These are phyloP conservation scores for Prionchulus punctatus DNA, from an alignment of 2,888 invertebrate species.

Conservation along the genomic window DNA sequence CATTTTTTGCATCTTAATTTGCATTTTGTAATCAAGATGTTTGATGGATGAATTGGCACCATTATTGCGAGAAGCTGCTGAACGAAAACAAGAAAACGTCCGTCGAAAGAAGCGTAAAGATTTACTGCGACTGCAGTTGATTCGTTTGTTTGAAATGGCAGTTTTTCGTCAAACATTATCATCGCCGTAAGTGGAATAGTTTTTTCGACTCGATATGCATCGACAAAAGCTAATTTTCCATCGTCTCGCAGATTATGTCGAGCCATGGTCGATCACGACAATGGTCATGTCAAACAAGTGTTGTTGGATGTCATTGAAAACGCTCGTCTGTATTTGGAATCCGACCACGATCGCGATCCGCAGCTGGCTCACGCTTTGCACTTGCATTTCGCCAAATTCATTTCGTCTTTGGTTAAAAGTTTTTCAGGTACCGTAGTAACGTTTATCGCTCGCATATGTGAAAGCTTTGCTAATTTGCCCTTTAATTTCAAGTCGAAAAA, in stretches of 20 bases:
- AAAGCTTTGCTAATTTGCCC: background rate
- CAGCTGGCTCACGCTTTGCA: slow-evolving; percentile 66
- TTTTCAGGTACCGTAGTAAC: slow-evolving; percentile 56
- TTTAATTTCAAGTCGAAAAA: slow-evolving; percentile 52
- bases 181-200: background rate
- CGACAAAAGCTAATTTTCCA: background rate
- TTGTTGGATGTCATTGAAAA: slow-evolving; percentile 90
- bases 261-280: slow-evolving; percentile 63
- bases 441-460: background rate
- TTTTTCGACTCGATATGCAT: background rate
- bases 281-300: slow-evolving; percentile 63
- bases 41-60: slow-evolving; percentile 83
- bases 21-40: slow-evolving; percentile 40
- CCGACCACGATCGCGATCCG: slow-evolving; percentile 81
- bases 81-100: slow-evolving; percentile 92
- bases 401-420: slow-evolving; percentile 77
- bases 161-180: slow-evolving; percentile 71
- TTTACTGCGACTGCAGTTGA: slow-evolving; percentile 72
- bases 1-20: background rate
- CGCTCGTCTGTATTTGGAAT: slow-evolving; percentile 70
- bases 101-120: slow-evolving; percentile 73
- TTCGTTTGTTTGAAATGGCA: slow-evolving; percentile 73
- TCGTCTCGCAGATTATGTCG: slow-evolving; percentile 41
- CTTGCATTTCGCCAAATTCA: slow-evolving; percentile 79
- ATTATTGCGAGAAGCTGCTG: slow-evolving; percentile 82